Evolutionary conservation across 92 coral and sea anemone species (phyloP).

Genomic region (Porites rus): DNA sequence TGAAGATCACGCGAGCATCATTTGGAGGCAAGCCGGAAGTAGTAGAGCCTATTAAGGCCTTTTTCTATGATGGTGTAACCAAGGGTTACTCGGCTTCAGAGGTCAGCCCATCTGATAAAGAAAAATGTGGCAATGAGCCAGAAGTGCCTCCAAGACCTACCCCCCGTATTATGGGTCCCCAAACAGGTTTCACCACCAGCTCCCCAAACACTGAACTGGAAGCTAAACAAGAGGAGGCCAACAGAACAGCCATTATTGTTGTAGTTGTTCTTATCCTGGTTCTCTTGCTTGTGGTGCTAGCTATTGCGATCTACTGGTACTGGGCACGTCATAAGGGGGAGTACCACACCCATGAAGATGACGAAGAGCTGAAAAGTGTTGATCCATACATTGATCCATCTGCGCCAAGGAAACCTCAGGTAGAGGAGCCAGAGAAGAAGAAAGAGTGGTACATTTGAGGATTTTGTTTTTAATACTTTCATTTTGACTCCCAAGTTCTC

Average conservation of each 20-base stretch:
- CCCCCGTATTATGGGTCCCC: constrained; percentile 61
- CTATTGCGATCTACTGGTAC: constrained; percentile 85
- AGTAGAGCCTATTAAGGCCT: constrained; percentile 75
- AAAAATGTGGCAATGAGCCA: constrained; percentile 71
- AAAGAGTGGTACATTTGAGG: constrained; percentile 88
- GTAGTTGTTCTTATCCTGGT: constrained; percentile 79
- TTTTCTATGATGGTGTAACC: constrained; percentile 51
- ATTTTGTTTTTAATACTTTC: no score
- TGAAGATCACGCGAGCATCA: constrained; percentile 68
- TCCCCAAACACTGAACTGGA: constrained; percentile 38
- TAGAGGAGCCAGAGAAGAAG: constrained; percentile 70
- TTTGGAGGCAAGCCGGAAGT: constrained; percentile 32
- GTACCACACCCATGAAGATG: constrained; percentile 92
- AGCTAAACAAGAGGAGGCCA: constrained; percentile 24
- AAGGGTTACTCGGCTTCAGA: constrained; percentile 18
- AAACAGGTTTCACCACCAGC: not conserved
- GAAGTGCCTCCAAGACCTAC: constrained; percentile 77
- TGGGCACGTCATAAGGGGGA: constrained; percentile 94
- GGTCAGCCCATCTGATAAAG: not conserved
- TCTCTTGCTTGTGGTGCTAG: constrained; percentile 65
- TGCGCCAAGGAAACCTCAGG: constrained; percentile 47
- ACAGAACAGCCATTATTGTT: constrained; percentile 75
- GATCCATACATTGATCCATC: constrained; percentile 81
- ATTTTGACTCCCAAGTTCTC: not conserved
- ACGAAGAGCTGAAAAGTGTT: constrained; percentile 55